Conservation (phyloP, 2,113 vertebrate genomes). For the Pseudolaguvia tuberculata region DNA sequence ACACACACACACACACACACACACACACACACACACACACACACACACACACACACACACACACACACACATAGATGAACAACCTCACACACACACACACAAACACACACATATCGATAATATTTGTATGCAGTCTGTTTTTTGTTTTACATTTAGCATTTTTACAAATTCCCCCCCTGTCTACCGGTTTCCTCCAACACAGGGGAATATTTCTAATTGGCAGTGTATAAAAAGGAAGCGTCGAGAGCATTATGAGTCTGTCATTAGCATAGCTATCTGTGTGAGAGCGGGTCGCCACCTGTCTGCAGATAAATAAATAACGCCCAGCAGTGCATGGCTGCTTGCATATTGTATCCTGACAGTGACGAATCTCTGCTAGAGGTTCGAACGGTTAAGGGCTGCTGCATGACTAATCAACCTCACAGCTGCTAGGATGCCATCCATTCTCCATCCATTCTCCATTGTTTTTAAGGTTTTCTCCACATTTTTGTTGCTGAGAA, state of each 20-base stretch:
- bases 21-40: too few relatives aligned
- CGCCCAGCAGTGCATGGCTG: conserved; percentile 17
- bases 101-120: too few relatives aligned
- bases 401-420: conserved; percentile 29
- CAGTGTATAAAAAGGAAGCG: conserved; percentile 4
- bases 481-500: background rate
- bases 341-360: conserved; percentile 26
- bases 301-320: conserved; percentile 34
- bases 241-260: background rate
- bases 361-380: conserved; percentile 24
- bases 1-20: too few relatives aligned
- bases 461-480: too few relatives aligned
- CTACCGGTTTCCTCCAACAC: background rate
- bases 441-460: too few relatives aligned
- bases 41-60: too few relatives aligned
- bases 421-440: conserved; percentile 3
- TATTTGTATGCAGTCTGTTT: too few relatives aligned
- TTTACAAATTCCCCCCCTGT: conserved; percentile 11
- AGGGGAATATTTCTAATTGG: conserved; percentile 9
- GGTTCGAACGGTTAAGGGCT: conserved; percentile 16
- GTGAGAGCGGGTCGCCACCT: conserved; percentile 23
- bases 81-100: too few relatives aligned
- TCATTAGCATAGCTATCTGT: conserved; percentile 42
- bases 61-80: too few relatives aligned
- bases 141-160: too few relatives aligned